Base-by-base conservation (phyloP, 2,113 vertebrate species). In the Lagenorhynchus albirostris region DNA sequence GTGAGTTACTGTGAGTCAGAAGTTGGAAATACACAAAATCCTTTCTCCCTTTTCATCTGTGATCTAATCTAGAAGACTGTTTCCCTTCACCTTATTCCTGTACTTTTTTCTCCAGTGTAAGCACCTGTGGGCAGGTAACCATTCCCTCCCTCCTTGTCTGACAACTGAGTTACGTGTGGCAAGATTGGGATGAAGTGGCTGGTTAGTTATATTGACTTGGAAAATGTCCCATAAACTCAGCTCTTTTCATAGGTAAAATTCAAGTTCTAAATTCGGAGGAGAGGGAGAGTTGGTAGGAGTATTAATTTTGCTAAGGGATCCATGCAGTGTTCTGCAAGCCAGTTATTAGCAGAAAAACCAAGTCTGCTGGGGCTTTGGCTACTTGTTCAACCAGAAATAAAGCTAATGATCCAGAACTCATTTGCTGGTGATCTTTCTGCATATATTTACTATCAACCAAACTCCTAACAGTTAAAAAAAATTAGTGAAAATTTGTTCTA, bases 401-500 rank as follows among this genome's bases (percentile, higher is more conserved):
- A 80, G 41, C 13, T 77, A 71, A 65, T 62, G 38, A 89, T 89
- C 18, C 14, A 70, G 55, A 91, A 55, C 26, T 74, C n/a, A 93
- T 31, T 1, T 95, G 26, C 65, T 68, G 26, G 17, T 68, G 33
- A 89, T 68, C n/a, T 44, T 83, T 79, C 50, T 79, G 11, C 58
- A 91, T 47, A 63, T 93, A 73, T 73, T 96, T 89, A 93, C 38
- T 82, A 77, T 73, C 44, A 95, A 86, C 7, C 14, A 95, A 91
- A 93, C 14, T 80, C 44, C 3, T 36, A 91, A 36, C 3, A 36
- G 31, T 71, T 74, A 47, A 86, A 93, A 76, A 68, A 73, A 77
- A 81, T 44, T 81, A 73, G 33, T 76, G 25, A 81, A 96, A 47
- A n/a, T 44, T 83, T 18, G 6, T 70, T 93, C n/a, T 58, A 68